Conservation (phyloP, 2,888 invertebrate genomes). For the Thera britannica region DNA sequence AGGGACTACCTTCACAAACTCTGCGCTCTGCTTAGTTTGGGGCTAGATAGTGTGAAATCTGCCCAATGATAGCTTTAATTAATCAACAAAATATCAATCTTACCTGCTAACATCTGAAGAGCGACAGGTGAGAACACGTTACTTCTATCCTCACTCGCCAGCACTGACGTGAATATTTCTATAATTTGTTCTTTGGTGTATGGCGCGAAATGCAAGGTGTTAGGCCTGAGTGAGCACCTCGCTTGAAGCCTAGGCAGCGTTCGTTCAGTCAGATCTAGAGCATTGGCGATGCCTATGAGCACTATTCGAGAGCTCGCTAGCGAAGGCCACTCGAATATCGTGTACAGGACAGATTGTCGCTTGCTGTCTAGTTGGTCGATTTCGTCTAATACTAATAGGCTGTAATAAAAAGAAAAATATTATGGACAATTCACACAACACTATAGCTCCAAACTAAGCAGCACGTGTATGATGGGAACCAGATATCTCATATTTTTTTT, state of each 20-base stretch:
- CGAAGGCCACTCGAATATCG: conserved; percentile 97
- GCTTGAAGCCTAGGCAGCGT: conserved; percentile 94
- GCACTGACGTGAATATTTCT: conserved; percentile 91
- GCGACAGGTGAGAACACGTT: conserved; percentile 92
- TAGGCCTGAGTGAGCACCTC: conserved; percentile 88
- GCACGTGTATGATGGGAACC: too few species aligned
- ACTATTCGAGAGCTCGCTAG: conserved; percentile 88
- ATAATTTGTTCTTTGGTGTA: conserved; percentile 96
- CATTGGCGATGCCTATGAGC: conserved; percentile 97
- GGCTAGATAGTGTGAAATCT: too few species aligned
- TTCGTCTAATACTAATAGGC: conserved; percentile 95
- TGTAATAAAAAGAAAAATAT: conserved; percentile 60
- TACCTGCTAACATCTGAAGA: conserved; percentile 94
- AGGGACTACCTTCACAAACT: too few species aligned
- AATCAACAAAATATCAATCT: neutral
- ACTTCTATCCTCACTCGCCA: conserved; percentile 88
- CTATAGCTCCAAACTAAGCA: too few species aligned
- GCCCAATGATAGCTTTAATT: too few species aligned
- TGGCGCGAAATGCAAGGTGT: conserved; percentile 94
- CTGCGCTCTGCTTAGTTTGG: too few species aligned
- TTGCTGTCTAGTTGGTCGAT: conserved; percentile 96
- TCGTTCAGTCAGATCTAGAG: conserved; percentile 96
- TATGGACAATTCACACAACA: neutral
- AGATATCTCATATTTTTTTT: too few species aligned
- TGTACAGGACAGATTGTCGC: conserved; percentile 94